Base-by-base conservation (phyloP, 2,113 vertebrate genomes). In the Podarcis cretensis region DNA sequence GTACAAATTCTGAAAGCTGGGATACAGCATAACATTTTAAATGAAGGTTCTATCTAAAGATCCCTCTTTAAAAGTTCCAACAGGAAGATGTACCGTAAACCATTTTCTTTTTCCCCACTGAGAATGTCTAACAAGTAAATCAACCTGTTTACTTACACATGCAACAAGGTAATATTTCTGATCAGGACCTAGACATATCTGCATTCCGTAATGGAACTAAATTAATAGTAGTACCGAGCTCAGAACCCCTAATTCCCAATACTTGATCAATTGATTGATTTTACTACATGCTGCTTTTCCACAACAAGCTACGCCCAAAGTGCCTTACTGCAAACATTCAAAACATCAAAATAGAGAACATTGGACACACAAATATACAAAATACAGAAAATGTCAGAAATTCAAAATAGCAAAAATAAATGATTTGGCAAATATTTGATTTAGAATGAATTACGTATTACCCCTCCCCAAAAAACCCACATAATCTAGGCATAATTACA, bases 1-100 rank as follows among this genome's bases (percentile, higher is more conserved):
- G 76, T 83, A 87, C 87, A 68, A 90, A n/a, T 71, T 80, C 81
- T 84, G 86, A 91, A 43, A 81, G 79, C 1, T 65, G 57, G 13
- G n/a, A 4, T 18, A 23, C n/a, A 35, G 21, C 21, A 65, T 37
- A 81, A 23, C n/a, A 23, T 81, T 81, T 81, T n/a, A 32, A 14
- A 81, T 63, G 30, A 81, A 59, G n/a, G 6, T 32, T 59, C 30
- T 21, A 32, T 35, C 79, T 81, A 7, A 57, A 59, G 54, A 81
- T 20, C 20, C 54, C 54, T 81, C 79, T 12, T 21, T 37, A 35
- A 23, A 32, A 35, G n/a, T 63, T 59, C 37, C 32, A 77, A 57
- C 73, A 85, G 84, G 73, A 76, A 85, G 57, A 76, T 71, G 71
- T 35, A 35, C 35, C 35, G 35, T 40, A 40, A 85, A 37, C 35